phyloP scores from a whole-genome alignment of 2,888 invertebrate genomes.

The Ormyrus nitidulus region DNA sequence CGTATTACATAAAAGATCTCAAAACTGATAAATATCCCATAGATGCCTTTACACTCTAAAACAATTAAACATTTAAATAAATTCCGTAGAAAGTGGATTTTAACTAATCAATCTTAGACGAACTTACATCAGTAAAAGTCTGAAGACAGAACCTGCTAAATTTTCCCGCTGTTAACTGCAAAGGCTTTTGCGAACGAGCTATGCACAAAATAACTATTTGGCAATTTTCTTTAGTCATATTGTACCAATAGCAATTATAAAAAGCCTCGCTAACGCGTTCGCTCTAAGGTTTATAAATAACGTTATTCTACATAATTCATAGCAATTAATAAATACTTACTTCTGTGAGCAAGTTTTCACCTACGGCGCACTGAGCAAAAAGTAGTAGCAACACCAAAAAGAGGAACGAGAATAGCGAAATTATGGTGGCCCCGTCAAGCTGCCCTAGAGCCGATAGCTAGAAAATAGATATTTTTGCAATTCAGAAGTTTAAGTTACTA shows the following conservation, averaged over 20 bases:
- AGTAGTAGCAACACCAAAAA: slow-evolving; percentile 64
- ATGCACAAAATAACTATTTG: slow-evolving; percentile 76
- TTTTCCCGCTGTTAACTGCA: slow-evolving; percentile 77
- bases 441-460: slow-evolving; percentile 49
- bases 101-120: not conserved
- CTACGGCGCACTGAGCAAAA: slow-evolving; percentile 65
- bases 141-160: slow-evolving; percentile 77
- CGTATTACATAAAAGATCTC: not conserved
- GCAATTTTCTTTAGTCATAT: slow-evolving; percentile 71
- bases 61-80: not conserved
- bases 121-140: slow-evolving; percentile 77
- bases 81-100: not conserved
- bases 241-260: slow-evolving; percentile 77
- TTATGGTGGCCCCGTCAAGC: slow-evolving; percentile 60
- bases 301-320: not conserved
- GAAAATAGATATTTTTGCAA: not conserved
- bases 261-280: slow-evolving; percentile 76
- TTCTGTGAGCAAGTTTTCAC: slow-evolving; percentile 63
- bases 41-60: slow-evolving; percentile 28
- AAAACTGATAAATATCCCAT: slow-evolving; percentile 55
- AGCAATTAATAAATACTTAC: slow-evolving; percentile 45
- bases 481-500: too few relatives aligned
- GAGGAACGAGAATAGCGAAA: slow-evolving; percentile 64
- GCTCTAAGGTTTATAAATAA: slow-evolving; percentile 72
- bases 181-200: slow-evolving; percentile 77